phyloP scores from a whole-genome alignment of 2,888 invertebrate genomes.

The Pandemis corylana region DNA sequence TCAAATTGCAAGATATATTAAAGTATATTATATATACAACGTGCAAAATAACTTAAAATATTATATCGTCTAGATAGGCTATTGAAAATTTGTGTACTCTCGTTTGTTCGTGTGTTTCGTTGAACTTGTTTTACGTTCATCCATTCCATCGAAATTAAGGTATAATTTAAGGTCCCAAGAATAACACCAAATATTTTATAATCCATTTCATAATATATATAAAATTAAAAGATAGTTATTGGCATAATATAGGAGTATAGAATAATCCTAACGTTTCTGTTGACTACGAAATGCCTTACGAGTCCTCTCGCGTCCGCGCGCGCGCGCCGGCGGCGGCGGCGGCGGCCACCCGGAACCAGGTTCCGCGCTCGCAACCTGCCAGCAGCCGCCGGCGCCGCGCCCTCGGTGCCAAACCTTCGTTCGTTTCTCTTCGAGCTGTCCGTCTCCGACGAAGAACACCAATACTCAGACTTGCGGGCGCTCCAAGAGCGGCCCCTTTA shows the following conservation, averaged over 20 bases:
- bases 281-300: constrained; percentile 41
- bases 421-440: constrained; percentile 56
- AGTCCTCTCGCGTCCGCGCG: constrained; percentile 21
- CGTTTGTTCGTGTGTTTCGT: constrained; percentile 47
- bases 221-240: constrained; percentile 57
- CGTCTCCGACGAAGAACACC: constrained; percentile 75
- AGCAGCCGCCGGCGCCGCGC: constrained; percentile 30
- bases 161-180: constrained; percentile 74
- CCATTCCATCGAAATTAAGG: constrained; percentile 61
- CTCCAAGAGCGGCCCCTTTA: constrained; percentile 63
- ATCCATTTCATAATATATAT: constrained; percentile 54
- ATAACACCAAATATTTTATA: constrained; percentile 70
- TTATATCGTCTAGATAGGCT: constrained; percentile 75
- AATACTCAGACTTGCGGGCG: constrained; percentile 73
- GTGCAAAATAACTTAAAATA: constrained; percentile 56
- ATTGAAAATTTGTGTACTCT: constrained; percentile 65
- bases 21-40: constrained; percentile 72
- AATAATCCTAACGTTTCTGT: constrained; percentile 42
- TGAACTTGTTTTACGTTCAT: constrained; percentile 47
- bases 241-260: constrained; percentile 51
- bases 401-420: constrained; percentile 58
- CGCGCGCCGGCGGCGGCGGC: constrained; percentile 3
- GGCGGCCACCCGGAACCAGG: neutral
- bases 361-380: neutral
- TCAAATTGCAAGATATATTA: constrained; percentile 72